Percentiles rank a stretch among this genome's conserved stretches.
These are phyloP conservation scores for Pachyrhynchus sulphureomaculatus DNA, from an alignment of 1,140 invertebrate species.

Conservation along the genomic window DNA sequence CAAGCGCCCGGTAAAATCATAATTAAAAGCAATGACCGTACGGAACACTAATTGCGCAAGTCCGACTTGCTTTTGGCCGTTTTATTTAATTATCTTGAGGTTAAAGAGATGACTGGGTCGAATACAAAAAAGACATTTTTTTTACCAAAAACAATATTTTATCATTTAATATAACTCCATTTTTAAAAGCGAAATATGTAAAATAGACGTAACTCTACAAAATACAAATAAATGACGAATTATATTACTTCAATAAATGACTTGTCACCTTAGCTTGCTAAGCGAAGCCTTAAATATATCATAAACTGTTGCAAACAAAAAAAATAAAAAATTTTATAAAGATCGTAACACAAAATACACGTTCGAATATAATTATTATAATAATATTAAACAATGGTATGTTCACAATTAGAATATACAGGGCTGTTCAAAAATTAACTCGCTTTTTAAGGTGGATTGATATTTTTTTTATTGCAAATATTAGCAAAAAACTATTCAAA, in stretches of 20 bases:
- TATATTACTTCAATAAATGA: conserved; percentile 16
- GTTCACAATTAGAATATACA: conserved; percentile 2
- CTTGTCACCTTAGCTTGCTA: conserved; percentile 20
- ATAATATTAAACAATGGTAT: conserved; percentile 8
- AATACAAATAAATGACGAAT: conserved; percentile 18
- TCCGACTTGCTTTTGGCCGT: no score
- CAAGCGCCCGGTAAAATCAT: no score
- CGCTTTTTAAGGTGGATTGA: background rate
- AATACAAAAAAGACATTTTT: background rate
- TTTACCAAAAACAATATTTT: conserved; percentile 24
- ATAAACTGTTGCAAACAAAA: conserved; percentile 12
- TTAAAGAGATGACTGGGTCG: no score
- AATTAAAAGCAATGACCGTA: no score
- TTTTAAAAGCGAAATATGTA: conserved; percentile 23
- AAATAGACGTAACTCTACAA: conserved; percentile 24
- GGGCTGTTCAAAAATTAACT: no score
- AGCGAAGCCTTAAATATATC: conserved; percentile 13
- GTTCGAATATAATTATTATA: conserved; percentile 9
- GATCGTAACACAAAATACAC: conserved; percentile 20
- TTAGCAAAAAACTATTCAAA: conserved; percentile 3
- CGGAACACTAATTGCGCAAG: no score
- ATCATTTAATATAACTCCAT: conserved; percentile 24
- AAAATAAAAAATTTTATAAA: conserved; percentile 9
- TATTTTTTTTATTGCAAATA: background rate
- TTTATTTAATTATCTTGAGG: no score